Base-by-base conservation (phyloP, 2,113 vertebrate genomes). In the Neofelis nebulosa region DNA sequence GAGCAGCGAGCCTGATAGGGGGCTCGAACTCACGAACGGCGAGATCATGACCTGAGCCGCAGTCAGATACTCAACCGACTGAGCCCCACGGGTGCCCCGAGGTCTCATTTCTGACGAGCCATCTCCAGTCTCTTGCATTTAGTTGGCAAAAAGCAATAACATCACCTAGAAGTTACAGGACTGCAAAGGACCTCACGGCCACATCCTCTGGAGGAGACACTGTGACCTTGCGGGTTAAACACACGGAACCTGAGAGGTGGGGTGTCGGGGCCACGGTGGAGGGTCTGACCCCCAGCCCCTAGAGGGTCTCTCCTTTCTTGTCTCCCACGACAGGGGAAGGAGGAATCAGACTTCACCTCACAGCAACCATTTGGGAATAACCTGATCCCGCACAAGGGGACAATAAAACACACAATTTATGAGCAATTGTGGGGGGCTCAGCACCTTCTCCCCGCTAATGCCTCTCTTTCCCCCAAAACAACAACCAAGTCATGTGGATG, bases 101-200 rank as follows among this genome's bases (percentile, higher is more conserved):
- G 50, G 65, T 55, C 69, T 84, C 85, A 2, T 95, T 71, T 95
- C 21, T 33, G 27, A 94, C 83, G 66, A 84, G 29, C 45, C 41
- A 78, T 85, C 41, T 38, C 31, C 66, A 15, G 61, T 66, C 71
- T 27, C 45, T 84, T 61, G 61, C 55, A 71, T 94, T 95, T 38
- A 13, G 29, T 41, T 48, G 31, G 73, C 52, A 78, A 50, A 69
- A 78, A 68, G 52, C 38, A 89, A 36, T 80, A 78, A 8, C 29
- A 69, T 31, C 66, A 61, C 48, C 84, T 78, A 79, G 83, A 78
- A 96, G 82, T 14, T 41, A 29, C 27, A 38, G 50, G 25, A 8
- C 15, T 10, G 2, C 25, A 48, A 85, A 23, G 66, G 73, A 14
- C 48, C 6, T 7, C 10, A n/a, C 29, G 7, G 38, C 63, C 41